Percentiles rank a stretch among this genome's conserved stretches.
Evolutionary conservation across 2,888 invertebrate species (phyloP).

Genomic region (Cheilosia impressa): DNA sequence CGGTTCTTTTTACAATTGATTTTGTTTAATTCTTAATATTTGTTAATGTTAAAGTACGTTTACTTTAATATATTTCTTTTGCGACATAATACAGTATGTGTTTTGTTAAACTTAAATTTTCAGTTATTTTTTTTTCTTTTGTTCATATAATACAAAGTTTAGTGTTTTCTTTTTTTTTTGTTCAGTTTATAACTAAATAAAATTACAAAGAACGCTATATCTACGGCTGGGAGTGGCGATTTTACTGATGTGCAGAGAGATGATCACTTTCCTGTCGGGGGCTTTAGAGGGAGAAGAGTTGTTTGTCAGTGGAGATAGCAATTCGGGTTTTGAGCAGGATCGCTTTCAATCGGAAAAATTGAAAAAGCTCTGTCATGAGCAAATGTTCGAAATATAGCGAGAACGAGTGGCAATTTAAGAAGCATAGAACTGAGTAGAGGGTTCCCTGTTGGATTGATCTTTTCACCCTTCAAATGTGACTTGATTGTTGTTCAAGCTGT

Average conservation of each 20-base stretch:
- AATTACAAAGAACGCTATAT: constrained; percentile 28
- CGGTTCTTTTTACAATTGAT: constrained; percentile 76
- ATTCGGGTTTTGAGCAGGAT: no score
- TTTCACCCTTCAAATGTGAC: no score
- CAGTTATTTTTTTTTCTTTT: constrained; percentile 1
- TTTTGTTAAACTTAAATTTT: constrained; percentile 1
- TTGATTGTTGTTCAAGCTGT: no score
- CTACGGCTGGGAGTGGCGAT: constrained; percentile 18
- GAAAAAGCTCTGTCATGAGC: no score
- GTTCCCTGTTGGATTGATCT: no score
- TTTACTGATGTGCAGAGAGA: background rate
- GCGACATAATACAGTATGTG: constrained; percentile 27
- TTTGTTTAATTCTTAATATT: background rate
- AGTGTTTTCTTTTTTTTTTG: constrained; percentile 6
- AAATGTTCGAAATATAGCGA: no score
- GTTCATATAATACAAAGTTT: constrained; percentile 44
- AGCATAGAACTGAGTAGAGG: no score
- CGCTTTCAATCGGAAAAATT: no score
- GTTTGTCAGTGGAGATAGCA: no score
- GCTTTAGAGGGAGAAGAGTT: no score
- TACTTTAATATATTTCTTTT: constrained; percentile 10
- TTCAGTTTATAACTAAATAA: constrained; percentile 26
- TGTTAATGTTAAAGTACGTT: constrained; percentile 9
- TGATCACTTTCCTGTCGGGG: background rate
- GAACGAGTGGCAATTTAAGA: no score